Percentiles rank a stretch among this genome's conserved stretches.
These are phyloP conservation scores for Spinus pinus DNA, from an alignment of 2,797 vertebrate species.

Conservation along the genomic window DNA sequence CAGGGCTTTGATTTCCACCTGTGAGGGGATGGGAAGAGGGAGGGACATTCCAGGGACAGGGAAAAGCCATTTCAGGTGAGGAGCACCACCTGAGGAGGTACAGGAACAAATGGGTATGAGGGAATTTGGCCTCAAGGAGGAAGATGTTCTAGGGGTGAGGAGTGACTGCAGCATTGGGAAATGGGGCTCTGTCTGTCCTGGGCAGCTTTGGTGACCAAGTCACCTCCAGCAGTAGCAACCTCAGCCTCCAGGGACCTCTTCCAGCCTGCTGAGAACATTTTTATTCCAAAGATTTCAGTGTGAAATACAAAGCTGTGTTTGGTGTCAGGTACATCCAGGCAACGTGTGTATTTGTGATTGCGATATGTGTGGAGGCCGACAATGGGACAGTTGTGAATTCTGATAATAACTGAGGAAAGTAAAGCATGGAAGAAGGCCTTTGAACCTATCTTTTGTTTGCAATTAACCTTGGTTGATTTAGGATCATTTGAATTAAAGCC, in stretches of 20 bases:
- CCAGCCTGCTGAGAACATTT: not conserved
- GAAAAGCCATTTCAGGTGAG: not conserved
- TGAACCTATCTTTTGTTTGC: too few relatives aligned
- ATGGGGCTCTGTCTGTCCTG: not conserved
- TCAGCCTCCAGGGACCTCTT: not conserved
- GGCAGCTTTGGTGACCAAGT: not conserved
- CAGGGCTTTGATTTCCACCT: not conserved
- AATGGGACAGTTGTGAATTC: too few relatives aligned
- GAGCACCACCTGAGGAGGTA: not conserved
- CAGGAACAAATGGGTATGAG: not conserved
- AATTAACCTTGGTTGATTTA: too few relatives aligned
- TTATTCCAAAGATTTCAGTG: not conserved
- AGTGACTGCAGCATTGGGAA: not conserved
- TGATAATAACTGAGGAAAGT: too few relatives aligned
- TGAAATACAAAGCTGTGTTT: too few relatives aligned
- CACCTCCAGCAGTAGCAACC: not conserved
- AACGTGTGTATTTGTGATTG: too few relatives aligned
- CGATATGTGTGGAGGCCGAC: too few relatives aligned
- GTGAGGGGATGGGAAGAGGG: not conserved
- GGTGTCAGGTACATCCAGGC: too few relatives aligned
- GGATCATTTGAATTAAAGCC: too few relatives aligned
- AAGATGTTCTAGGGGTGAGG: not conserved
- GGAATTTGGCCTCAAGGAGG: not conserved
- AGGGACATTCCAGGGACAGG: not conserved
- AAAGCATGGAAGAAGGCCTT: too few relatives aligned